These are phyloP conservation scores for Abrostola tripartita DNA, from an alignment of 2,888 invertebrate genomes.

Conservation along the genomic window DNA sequence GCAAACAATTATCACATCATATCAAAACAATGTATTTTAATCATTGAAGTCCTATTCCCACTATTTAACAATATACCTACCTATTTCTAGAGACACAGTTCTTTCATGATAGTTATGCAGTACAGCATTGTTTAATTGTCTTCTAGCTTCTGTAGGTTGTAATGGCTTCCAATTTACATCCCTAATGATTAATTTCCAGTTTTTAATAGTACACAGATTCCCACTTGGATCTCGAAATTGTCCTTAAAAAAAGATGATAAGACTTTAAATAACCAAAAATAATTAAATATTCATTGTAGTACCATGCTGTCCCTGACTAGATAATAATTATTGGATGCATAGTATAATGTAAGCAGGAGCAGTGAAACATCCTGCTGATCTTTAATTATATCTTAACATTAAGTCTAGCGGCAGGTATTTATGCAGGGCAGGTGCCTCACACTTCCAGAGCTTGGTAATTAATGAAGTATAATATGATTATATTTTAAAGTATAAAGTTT, in stretches of 20 bases:
- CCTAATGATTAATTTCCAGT: constrained; percentile 93
- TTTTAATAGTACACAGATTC: constrained; percentile 91
- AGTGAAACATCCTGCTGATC: too few species aligned
- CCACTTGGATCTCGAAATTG: constrained; percentile 95
- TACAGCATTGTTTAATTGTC: constrained; percentile 95
- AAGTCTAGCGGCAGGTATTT: too few species aligned
- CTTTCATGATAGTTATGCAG: constrained; percentile 88
- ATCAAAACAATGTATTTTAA: background rate
- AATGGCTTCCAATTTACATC: constrained; percentile 95
- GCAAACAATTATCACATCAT: constrained; percentile 17
- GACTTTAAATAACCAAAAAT: background rate
- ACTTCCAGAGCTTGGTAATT: too few species aligned
- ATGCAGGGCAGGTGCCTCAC: too few species aligned
- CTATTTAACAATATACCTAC: constrained; percentile 63
- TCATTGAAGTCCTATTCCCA: too few species aligned
- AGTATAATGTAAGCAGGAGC: too few species aligned
- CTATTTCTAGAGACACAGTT: constrained; percentile 87
- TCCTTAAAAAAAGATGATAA: constrained; percentile 84
- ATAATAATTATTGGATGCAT: background rate
- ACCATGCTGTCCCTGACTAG: background rate
- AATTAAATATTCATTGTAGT: background rate
- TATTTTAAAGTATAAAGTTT: too few species aligned
- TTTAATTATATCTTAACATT: too few species aligned
- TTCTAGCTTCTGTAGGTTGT: constrained; percentile 94
- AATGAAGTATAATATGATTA: too few species aligned